Percentiles rank a stretch among this genome's conserved stretches.
Conservation (phyloP, 2,888 invertebrate genomes). For the Pteria penguin region DNA sequence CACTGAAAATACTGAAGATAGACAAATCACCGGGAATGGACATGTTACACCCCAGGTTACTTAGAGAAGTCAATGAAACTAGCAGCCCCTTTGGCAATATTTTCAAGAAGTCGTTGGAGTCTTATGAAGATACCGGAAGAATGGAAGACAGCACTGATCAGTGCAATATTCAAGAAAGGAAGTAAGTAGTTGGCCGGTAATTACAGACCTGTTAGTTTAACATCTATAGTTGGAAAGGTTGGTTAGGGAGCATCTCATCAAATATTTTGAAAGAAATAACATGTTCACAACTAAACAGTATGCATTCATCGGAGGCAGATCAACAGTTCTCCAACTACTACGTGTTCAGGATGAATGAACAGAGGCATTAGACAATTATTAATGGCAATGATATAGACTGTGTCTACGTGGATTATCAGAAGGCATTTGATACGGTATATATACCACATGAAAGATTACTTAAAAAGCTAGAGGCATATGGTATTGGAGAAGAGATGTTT, state of each 20-base stretch:
- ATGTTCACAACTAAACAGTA: conserved; percentile 17
- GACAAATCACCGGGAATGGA: conserved; percentile 25
- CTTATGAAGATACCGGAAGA: no score
- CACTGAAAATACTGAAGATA: neutral
- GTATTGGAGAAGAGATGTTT: no score
- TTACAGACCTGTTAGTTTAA: conserved; percentile 29
- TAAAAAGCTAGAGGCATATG: neutral
- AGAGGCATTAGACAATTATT: conserved; percentile 9
- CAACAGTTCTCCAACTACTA: conserved; percentile 26
- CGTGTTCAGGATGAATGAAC: conserved; percentile 24
- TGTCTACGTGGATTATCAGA: conserved; percentile 26
- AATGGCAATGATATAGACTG: conserved; percentile 9
- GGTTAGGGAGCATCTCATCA: no score
- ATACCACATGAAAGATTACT: conserved; percentile 18
- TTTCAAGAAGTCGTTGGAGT: conserved; percentile 4
- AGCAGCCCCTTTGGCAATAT: conserved; percentile 9
- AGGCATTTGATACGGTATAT: conserved; percentile 31
- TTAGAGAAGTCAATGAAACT: conserved; percentile 2
- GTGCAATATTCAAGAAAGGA: conserved; percentile 23
- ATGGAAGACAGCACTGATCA: conserved; percentile 10
- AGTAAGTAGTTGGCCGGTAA: neutral
- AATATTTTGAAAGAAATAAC: no score
- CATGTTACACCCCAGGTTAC: conserved; percentile 2
- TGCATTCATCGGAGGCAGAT: conserved; percentile 27
- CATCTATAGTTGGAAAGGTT: conserved; percentile 4